Conservation (phyloP, 1,140 invertebrate genomes). For the Bathynomus jamesi region DNA sequence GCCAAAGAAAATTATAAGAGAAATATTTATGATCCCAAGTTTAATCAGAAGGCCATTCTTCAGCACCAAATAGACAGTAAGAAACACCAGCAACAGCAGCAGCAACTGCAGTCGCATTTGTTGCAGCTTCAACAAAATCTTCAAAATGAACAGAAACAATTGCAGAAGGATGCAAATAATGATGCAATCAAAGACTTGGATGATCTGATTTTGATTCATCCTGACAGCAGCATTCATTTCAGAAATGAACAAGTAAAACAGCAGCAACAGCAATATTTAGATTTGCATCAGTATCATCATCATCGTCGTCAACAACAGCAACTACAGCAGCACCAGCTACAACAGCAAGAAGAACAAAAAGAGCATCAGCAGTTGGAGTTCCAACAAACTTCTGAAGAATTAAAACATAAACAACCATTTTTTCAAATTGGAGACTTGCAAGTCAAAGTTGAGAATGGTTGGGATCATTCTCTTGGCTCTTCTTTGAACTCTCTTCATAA, state of each 20-base stretch:
- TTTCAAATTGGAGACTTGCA: conserved; percentile 1
- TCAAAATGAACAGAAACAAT: conserved; percentile 28
- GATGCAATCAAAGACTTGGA: background rate
- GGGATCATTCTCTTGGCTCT: conserved; percentile 17
- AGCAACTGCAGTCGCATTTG: conserved; percentile 46
- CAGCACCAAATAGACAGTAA: conserved; percentile 63
- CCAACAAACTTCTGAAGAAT: background rate
- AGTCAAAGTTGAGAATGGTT: conserved; percentile 26
- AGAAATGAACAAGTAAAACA: background rate
- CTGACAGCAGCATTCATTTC: background rate
- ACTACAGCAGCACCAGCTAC: conserved; percentile 46
- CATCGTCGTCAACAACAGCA: conserved; percentile 42
- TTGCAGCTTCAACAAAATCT: conserved; percentile 41
- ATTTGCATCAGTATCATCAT: conserved; percentile 9
- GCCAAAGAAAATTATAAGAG: conserved; percentile 52
- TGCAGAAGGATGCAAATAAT: conserved; percentile 15
- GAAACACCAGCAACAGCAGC: conserved; percentile 48
- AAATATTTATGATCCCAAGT: conserved; percentile 39
- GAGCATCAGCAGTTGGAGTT: too few species aligned
- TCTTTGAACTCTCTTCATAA: conserved; percentile 36
- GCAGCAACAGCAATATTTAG: conserved; percentile 23
- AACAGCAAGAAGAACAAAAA: conserved; percentile 19
- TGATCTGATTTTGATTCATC: background rate
- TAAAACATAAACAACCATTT: background rate
- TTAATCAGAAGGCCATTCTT: conserved; percentile 51